Conservation (phyloP, 1,140 invertebrate genomes). For the Ceratosolen fusciceps region DNA sequence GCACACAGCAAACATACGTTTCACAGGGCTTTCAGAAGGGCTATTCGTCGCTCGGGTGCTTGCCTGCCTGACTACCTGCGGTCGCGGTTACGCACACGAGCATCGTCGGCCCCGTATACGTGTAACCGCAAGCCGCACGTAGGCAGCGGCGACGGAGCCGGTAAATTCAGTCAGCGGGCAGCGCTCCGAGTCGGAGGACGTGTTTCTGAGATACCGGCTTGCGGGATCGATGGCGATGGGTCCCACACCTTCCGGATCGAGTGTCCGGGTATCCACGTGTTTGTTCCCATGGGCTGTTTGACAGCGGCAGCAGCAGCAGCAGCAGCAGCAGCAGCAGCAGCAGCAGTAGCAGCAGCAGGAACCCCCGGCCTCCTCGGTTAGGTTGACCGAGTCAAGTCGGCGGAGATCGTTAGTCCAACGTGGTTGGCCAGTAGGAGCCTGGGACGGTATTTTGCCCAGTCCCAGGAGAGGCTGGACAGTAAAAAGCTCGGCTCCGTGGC, state of each 20-base stretch:
- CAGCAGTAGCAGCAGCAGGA: too few species aligned
- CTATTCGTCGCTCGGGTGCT: constrained; percentile 46
- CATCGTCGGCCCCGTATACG: background rate
- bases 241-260: background rate
- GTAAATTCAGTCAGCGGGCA: constrained; percentile 65
- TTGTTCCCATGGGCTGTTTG: too few species aligned
- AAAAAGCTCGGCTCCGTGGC: too few species aligned
- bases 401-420: too few species aligned
- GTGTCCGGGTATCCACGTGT: too few species aligned
- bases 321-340: too few species aligned
- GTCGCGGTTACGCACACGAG: constrained; percentile 31
- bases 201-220: constrained; percentile 12
- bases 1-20: background rate
- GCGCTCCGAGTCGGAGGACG: constrained; percentile 65
- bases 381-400: too few species aligned
- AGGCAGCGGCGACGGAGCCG: constrained; percentile 51
- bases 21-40: background rate
- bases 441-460: background rate
- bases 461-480: background rate
- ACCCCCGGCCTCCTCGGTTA: too few species aligned
- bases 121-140: constrained; percentile 16
- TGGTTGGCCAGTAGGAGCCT: too few species aligned
- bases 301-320: too few species aligned
- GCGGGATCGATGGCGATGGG: too few species aligned
- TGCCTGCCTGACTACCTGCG: constrained; percentile 66